Conservation (phyloP, 1,140 invertebrate genomes). For the Uloborus diversus region DNA sequence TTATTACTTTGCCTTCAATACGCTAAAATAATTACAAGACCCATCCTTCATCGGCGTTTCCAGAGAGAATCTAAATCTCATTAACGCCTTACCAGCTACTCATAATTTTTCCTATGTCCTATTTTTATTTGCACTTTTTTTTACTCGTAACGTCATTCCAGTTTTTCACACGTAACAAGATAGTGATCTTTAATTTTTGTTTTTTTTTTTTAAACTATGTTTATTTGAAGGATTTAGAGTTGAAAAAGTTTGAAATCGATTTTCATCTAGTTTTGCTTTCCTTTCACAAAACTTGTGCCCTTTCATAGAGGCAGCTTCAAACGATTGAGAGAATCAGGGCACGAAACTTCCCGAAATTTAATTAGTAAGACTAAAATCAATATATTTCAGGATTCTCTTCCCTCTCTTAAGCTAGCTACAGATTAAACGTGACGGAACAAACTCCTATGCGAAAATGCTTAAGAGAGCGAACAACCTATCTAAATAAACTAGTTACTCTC, state of each 20-base stretch:
- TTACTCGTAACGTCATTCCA: neutral
- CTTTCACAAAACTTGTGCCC: conserved; percentile 17
- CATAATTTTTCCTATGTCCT: neutral
- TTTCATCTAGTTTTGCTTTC: too few relatives aligned
- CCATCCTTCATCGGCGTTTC: neutral
- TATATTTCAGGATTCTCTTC: conserved; percentile 5
- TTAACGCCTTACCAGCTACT: neutral
- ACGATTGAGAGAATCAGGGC: conserved; percentile 33
- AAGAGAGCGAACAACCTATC: conserved; percentile 19
- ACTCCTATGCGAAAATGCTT: conserved; percentile 36
- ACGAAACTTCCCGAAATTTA: conserved; percentile 43
- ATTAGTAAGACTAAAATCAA: conserved; percentile 51
- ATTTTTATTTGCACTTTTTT: neutral
- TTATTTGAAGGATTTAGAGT: too few relatives aligned
- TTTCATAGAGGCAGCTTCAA: conserved; percentile 26
- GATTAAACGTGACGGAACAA: conserved; percentile 32
- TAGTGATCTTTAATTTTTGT: too few relatives aligned
- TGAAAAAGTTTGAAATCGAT: too few relatives aligned
- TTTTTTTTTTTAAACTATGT: too few relatives aligned
- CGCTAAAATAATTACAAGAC: conserved; percentile 12
- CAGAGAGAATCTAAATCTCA: conserved; percentile 30
- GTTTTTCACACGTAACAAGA: neutral
- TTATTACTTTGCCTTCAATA: conserved; percentile 18
- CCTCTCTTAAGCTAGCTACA: conserved; percentile 14
- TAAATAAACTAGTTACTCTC: conserved; percentile 48